Evolutionary conservation across 2,797 vertebrate species (phyloP).

Genomic region (Hylomyscus alleni): DNA sequence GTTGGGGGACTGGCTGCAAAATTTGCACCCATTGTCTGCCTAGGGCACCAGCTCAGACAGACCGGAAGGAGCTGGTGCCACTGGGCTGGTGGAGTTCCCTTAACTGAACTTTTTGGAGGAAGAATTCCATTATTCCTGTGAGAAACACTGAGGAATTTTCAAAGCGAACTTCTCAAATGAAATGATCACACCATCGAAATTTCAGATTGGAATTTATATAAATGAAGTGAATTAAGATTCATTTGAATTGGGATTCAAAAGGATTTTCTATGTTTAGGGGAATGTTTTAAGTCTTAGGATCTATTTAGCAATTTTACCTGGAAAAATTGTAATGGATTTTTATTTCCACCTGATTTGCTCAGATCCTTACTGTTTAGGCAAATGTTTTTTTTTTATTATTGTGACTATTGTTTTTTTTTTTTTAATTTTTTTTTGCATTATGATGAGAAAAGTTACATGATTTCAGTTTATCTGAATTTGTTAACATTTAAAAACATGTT

Average conservation of each 20-base stretch:
- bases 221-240: slow-evolving; percentile 62
- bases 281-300: slow-evolving; percentile 17
- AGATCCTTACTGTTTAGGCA: slow-evolving; percentile 34
- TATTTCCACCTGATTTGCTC: slow-evolving; percentile 35
- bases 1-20: too few species aligned
- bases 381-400: too few species aligned
- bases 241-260: slow-evolving; percentile 46
- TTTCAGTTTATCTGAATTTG: too few species aligned
- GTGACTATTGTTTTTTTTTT: too few species aligned
- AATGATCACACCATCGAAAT: slow-evolving; percentile 62
- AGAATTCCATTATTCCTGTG: slow-evolving; percentile 63
- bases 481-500: too few species aligned
- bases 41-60: too few species aligned
- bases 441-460: too few species aligned
- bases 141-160: slow-evolving; percentile 55
- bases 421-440: too few species aligned
- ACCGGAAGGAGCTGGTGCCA: too few species aligned
- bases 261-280: slow-evolving; percentile 41
- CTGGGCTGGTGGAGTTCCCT: too few species aligned
- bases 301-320: slow-evolving; percentile 31
- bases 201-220: slow-evolving; percentile 58
- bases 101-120: slow-evolving; percentile 50
- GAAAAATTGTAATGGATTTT: slow-evolving; percentile 11
- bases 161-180: slow-evolving; percentile 69
- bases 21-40: too few species aligned